Percentiles rank a stretch among this genome's conserved stretches.
Evolutionary conservation across 2,797 vertebrate species (phyloP).

Genomic region (Pterois miles): DNA sequence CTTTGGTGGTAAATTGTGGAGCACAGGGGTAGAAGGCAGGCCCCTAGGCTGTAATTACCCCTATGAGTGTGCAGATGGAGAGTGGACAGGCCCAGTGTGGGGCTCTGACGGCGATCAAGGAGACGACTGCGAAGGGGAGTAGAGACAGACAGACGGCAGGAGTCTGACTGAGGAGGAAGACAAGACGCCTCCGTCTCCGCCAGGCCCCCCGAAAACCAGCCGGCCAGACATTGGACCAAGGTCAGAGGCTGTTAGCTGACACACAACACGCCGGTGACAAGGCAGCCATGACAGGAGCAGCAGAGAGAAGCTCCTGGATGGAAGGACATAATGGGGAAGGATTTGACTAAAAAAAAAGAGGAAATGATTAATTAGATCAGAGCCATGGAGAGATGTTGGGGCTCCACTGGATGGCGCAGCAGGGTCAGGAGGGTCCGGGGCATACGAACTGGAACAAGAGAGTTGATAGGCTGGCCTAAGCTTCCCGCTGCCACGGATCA

Average conservation of each 20-base stretch:
- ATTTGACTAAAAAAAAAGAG: slow-evolving; percentile 17
- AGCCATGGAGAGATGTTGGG: slow-evolving; percentile 9
- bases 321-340: slow-evolving; percentile 45
- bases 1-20: slow-evolving; percentile 84
- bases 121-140: slow-evolving; percentile 58
- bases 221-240: slow-evolving; percentile 72
- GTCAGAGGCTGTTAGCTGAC: slow-evolving; percentile 79
- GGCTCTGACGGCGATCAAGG: slow-evolving; percentile 78
- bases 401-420: slow-evolving; percentile 68
- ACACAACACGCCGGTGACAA: slow-evolving; percentile 68
- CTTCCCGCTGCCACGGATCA: slow-evolving; percentile 90
- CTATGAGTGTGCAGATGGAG: slow-evolving; percentile 77
- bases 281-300: slow-evolving; percentile 60
- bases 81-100: slow-evolving; percentile 78
- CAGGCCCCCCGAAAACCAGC: slow-evolving; percentile 59
- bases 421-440: slow-evolving; percentile 84
- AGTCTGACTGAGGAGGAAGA: slow-evolving; percentile 66
- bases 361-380: slow-evolving; percentile 50
- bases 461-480: slow-evolving; percentile 78
- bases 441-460: slow-evolving; percentile 84
- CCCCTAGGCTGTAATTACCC: slow-evolving; percentile 85
- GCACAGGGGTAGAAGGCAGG: slow-evolving; percentile 76
- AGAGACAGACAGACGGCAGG: slow-evolving; percentile 65
- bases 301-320: slow-evolving; percentile 25
- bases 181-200: slow-evolving; percentile 58